Conservation (phyloP, 1,140 invertebrate genomes). For the Achatina immaculata region DNA sequence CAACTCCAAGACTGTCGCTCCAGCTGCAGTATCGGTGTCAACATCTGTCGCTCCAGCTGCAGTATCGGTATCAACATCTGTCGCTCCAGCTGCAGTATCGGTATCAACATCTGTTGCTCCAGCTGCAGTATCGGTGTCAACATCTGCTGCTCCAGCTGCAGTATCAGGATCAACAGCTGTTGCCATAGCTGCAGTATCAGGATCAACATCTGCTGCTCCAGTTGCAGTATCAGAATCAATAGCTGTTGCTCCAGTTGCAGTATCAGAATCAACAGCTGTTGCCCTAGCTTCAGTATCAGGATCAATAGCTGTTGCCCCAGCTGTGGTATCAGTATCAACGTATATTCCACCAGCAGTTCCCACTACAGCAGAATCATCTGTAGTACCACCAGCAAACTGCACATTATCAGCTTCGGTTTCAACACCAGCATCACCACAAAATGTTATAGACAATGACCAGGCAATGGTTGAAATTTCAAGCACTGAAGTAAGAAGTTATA, state of each 20-base stretch:
- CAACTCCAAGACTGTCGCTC: background rate
- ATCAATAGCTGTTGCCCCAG: too few relatives aligned
- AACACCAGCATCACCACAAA: too few relatives aligned
- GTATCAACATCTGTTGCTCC: background rate
- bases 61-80: background rate
- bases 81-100: background rate
- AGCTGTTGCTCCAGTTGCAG: background rate
- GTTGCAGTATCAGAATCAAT: background rate
- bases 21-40: background rate
- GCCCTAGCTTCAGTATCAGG: too few relatives aligned
- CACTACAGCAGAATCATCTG: background rate
- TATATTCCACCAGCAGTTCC: background rate
- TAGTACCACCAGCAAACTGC: background rate
- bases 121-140: background rate
- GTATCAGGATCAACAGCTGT: background rate
- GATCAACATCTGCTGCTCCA: background rate
- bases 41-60: background rate
- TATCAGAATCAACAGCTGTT: too few relatives aligned
- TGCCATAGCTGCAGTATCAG: background rate
- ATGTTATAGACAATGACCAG: too few relatives aligned
- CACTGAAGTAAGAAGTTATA: too few relatives aligned
- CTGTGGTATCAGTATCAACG: background rate
- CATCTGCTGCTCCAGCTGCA: background rate
- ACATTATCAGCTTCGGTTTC: too few relatives aligned
- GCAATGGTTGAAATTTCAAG: too few relatives aligned